Conservation (phyloP, 2,888 invertebrate genomes). For the Endotricha flammealis region DNA sequence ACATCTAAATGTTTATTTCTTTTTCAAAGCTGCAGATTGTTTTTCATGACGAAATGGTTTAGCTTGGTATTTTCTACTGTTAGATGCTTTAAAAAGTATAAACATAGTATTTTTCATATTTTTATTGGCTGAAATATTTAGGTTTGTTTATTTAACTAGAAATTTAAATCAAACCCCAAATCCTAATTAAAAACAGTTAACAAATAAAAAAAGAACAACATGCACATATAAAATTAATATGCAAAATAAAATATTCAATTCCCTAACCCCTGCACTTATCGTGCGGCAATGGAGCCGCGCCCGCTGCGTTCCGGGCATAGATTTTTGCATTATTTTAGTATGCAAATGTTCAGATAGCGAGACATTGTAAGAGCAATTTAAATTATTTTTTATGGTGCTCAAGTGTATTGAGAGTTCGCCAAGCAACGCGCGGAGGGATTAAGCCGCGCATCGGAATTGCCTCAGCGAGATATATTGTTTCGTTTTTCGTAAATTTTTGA, state of each 20-base stretch:
- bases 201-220: too few species aligned
- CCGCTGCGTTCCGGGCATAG: conserved; percentile 66
- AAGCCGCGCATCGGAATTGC: conserved; percentile 45
- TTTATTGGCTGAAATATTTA: too few species aligned
- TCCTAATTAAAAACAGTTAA: too few species aligned
- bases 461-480: conserved; percentile 41
- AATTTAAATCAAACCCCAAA: too few species aligned
- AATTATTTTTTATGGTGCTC: conserved; percentile 79
- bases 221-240: conserved; percentile 14
- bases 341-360: conserved; percentile 76
- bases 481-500: conserved; percentile 63
- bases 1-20: too few species aligned
- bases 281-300: conserved; percentile 42
- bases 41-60: too few species aligned
- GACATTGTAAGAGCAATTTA: conserved; percentile 77
- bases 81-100: too few species aligned
- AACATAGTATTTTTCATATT: too few species aligned
- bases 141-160: too few species aligned
- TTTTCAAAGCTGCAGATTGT: too few species aligned
- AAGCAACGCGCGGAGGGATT: conserved; percentile 30
- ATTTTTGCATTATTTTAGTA: conserved; percentile 78
- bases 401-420: conserved; percentile 71
- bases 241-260: conserved; percentile 10
- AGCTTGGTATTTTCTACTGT: too few species aligned
- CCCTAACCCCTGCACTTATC: conserved; percentile 13